These are phyloP conservation scores for Grus americana DNA, from an alignment of 2,113 vertebrate genomes.

Conservation along the genomic window DNA sequence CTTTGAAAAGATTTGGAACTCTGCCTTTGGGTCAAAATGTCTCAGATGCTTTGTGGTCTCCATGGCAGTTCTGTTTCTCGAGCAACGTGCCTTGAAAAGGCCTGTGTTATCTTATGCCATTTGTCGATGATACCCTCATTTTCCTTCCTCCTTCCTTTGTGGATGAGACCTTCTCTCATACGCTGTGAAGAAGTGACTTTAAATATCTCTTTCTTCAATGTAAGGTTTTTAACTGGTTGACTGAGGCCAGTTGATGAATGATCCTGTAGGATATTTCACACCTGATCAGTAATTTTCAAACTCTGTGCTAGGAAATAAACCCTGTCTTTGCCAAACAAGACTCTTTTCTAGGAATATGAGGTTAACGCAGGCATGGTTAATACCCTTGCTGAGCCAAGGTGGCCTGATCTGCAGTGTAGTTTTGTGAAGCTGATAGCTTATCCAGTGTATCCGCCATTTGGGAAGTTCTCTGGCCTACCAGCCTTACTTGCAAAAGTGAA, in stretches of 20 bases:
- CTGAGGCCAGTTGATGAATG: not conserved
- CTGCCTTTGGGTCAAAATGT: slow-evolving; percentile 65
- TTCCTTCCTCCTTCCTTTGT: slow-evolving; percentile 3
- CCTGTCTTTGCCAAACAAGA: not conserved
- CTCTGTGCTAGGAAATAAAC: not conserved
- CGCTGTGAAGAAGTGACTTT: not conserved
- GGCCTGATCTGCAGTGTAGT: not conserved
- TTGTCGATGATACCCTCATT: not conserved
- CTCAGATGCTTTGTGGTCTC: slow-evolving; percentile 67
- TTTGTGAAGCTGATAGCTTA: not conserved
- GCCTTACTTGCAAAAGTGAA: not conserved
- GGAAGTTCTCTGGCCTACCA: not conserved
- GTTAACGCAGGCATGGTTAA: not conserved
- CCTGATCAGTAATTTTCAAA: not conserved
- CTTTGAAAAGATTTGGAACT: slow-evolving; percentile 62
- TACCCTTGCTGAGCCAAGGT: not conserved
- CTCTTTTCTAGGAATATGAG: not conserved
- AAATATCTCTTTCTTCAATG: not conserved
- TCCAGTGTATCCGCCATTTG: not conserved
- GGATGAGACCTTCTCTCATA: not conserved
- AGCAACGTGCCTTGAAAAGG: slow-evolving; percentile 52
- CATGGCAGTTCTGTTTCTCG: slow-evolving; percentile 61
- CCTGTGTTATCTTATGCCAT: slow-evolving; percentile 36
- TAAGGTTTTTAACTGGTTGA: not conserved
- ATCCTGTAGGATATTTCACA: not conserved